Conservation (phyloP, 2,113 vertebrate genomes). For the Pterocles gutturalis region DNA sequence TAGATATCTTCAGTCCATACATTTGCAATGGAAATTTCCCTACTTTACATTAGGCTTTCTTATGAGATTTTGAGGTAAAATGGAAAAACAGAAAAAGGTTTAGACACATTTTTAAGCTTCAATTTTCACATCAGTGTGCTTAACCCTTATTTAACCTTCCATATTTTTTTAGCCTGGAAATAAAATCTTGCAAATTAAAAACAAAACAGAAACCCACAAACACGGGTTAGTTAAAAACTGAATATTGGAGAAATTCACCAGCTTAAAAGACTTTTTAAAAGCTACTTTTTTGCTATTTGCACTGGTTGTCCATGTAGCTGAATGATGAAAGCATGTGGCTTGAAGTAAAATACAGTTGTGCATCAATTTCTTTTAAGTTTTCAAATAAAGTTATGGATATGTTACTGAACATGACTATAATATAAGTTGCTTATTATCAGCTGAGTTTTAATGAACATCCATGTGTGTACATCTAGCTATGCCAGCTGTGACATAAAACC, state of each 20-base stretch:
- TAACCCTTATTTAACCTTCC: background rate
- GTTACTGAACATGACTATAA: background rate
- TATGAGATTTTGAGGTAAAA: background rate
- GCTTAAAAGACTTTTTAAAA: background rate
- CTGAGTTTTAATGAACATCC: background rate
- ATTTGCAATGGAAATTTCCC: conserved; percentile 39
- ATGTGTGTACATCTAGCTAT: background rate
- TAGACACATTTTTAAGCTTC: background rate
- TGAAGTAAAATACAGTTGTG: background rate
- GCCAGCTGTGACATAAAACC: background rate
- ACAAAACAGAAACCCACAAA: background rate
- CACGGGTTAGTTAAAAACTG: background rate
- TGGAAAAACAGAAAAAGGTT: background rate
- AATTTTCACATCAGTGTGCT: background rate
- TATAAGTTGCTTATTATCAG: background rate
- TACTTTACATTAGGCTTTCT: background rate
- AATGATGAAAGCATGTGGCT: background rate
- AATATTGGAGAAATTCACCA: background rate
- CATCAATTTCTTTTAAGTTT: background rate
- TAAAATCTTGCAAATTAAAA: background rate
- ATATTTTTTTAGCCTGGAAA: background rate
- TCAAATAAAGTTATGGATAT: background rate
- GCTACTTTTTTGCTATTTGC: background rate
- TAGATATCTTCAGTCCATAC: conserved; percentile 33
- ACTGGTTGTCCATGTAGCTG: background rate